Percentiles rank a stretch among this genome's conserved stretches.
Evolutionary conservation across 2,113 vertebrate genomes (phyloP).

Genomic region (human): DNA sequence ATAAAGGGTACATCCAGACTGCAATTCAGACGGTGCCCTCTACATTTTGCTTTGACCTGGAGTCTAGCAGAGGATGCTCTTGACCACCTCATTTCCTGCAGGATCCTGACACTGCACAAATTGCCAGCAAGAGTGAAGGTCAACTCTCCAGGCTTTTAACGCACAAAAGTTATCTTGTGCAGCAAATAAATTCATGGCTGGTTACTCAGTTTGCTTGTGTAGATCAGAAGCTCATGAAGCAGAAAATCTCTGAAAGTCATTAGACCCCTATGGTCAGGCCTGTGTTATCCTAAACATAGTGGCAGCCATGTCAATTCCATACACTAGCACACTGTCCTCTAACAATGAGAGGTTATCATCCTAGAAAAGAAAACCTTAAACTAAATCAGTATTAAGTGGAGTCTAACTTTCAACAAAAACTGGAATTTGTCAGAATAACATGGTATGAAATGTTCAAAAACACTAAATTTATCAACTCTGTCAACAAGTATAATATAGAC

Average conservation of each 20-base stretch:
- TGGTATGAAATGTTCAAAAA: not conserved
- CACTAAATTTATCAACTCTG: not conserved
- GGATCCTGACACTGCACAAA: not conserved
- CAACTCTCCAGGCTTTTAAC: not conserved
- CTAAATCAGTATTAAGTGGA: not conserved
- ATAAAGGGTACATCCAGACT: not conserved
- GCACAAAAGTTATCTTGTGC: not conserved
- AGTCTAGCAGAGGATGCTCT: not conserved
- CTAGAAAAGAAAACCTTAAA: not conserved
- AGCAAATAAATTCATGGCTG: not conserved
- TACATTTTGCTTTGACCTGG: not conserved
- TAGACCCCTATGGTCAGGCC: not conserved
- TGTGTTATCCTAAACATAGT: too few species aligned
- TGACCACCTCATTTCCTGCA: not conserved
- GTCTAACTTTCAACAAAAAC: not conserved
- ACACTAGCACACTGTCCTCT: not conserved
- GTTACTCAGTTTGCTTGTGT: not conserved
- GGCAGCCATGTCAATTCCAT: not conserved
- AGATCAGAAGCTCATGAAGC: not conserved
- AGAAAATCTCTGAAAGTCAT: not conserved
- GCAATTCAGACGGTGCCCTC: not conserved
- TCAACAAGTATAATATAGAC: not conserved
- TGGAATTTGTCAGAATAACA: not conserved
- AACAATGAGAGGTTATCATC: not conserved
- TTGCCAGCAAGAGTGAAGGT: not conserved